A percentile compares a stretch with the other conserved stretches of the same genome.
Evolutionary conservation across 1,140 invertebrate species (phyloP).

Genomic region (Chionoecetes opilio): DNA sequence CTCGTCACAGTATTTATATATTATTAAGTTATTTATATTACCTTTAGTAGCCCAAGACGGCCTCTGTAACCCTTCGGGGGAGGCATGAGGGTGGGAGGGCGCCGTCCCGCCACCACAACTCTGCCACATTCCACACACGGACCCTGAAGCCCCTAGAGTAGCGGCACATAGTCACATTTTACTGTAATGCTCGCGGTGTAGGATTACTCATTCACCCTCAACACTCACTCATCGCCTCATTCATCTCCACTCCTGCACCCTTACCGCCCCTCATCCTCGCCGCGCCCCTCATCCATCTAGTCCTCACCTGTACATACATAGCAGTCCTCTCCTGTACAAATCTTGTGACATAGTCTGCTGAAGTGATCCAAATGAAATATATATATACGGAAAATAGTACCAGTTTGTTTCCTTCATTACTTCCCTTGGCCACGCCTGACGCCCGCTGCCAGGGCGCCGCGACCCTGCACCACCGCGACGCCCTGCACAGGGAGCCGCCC

Average conservation of each 20-base stretch:
- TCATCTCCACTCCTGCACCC: constrained; percentile 3
- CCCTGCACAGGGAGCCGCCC: too few relatives aligned
- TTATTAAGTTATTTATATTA: constrained; percentile 72
- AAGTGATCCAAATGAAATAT: constrained; percentile 21
- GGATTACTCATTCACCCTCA: not conserved
- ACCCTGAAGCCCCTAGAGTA: not conserved
- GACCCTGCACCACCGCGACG: too few relatives aligned
- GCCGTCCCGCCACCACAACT: not conserved
- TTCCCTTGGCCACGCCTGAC: too few relatives aligned
- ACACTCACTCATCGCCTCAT: constrained; percentile 5
- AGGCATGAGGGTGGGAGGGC: not conserved
- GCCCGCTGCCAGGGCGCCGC: too few relatives aligned
- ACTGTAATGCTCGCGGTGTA: constrained; percentile 14
- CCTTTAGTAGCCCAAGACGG: constrained; percentile 47
- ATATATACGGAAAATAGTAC: not conserved
- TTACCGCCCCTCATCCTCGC: not conserved
- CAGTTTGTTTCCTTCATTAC: not conserved
- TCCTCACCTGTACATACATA: constrained; percentile 3
- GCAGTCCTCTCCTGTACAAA: constrained; percentile 6
- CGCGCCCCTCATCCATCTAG: not conserved
- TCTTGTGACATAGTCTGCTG: constrained; percentile 16
- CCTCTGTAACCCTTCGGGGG: constrained; percentile 22
- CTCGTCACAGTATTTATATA: constrained; percentile 58
- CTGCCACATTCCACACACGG: not conserved
- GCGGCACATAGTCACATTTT: not conserved